Evolutionary conservation across 2,888 invertebrate species (phyloP), one percentile per base, ranked within the genome.

Genomic region (Nemotelus pantherinus): DNA sequence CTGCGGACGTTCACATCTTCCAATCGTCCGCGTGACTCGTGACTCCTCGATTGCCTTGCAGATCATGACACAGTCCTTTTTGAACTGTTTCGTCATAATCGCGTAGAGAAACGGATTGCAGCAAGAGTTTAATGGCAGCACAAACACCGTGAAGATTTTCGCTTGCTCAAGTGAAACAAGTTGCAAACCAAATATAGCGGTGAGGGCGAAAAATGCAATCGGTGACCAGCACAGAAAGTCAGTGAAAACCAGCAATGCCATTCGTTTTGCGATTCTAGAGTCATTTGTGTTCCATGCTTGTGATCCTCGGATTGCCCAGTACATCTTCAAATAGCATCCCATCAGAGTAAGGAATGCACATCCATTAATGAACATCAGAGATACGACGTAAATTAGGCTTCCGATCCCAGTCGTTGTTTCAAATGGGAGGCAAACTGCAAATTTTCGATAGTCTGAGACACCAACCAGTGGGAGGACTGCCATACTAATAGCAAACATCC

Each of bases 191-290:
- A 97, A 95, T 5, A 97, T 94, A 39, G 98, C 97, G 0, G 97
- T 96, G 55, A 98, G 89, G 4, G 97, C 95, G 86, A 97, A 96
- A 88, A 98, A 96, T 1, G 98, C 96, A 80, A 98, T 97, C 0
- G 99, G 99, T 2, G 97, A 96, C 98, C 98, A 99, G 88, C 98
- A 99, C 67, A 98, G 89, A 84, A 99, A 96, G 87, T 99, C 98
- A 0, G 98, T 99, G 86, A 98, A 97, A 2, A 99, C 98, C 77
- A 99, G 89, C 63, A 99, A 88, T 0, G 98, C 97, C 98, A 98
- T 98, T 58, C 97, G 90, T 87, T 97, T 97, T 63, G 98, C 98
- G 82, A 98, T 97, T 76, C 97, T 90, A 7, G 97, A 96, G 87
- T 98, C 98, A 87, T 98, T 98, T 2, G 96, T 96, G 87, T 98